Evolutionary conservation across 2,797 vertebrate genomes (phyloP).

Genomic region (Dermochelys coriacea): DNA sequence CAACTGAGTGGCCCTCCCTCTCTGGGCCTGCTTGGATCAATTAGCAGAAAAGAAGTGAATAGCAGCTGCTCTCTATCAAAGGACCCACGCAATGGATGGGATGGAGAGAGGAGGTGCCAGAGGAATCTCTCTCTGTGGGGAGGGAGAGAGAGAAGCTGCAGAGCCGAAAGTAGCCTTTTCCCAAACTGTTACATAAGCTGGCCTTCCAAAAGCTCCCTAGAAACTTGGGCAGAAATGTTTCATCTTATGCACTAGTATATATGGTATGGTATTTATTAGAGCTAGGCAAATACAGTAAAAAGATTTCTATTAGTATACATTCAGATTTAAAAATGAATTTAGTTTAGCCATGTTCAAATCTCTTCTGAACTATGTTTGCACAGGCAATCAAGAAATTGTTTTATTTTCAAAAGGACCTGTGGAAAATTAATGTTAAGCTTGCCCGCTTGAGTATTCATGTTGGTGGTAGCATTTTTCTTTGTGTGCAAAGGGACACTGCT

Average conservation of each 20-base stretch:
- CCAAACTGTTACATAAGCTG: neutral
- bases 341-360: neutral
- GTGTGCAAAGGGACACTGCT: neutral
- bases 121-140: neutral
- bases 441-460: neutral
- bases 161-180: neutral
- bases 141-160: neutral
- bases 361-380: neutral
- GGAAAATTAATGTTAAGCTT: neutral
- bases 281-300: neutral
- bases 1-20: neutral
- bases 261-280: neutral
- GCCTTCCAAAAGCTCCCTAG: neutral
- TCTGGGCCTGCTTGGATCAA: neutral
- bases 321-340: neutral
- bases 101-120: neutral
- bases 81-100: conserved; percentile 35
- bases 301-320: neutral
- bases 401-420: accelerated
- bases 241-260: neutral
- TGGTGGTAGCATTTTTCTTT: accelerated
- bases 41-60: neutral
- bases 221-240: neutral
- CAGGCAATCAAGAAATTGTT: neutral
- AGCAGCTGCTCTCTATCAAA: neutral